Percentiles rank a stretch among this genome's conserved stretches.
These are phyloP conservation scores for Dromas ardeola DNA, from an alignment of 2,113 vertebrate species.

Conservation along the genomic window DNA sequence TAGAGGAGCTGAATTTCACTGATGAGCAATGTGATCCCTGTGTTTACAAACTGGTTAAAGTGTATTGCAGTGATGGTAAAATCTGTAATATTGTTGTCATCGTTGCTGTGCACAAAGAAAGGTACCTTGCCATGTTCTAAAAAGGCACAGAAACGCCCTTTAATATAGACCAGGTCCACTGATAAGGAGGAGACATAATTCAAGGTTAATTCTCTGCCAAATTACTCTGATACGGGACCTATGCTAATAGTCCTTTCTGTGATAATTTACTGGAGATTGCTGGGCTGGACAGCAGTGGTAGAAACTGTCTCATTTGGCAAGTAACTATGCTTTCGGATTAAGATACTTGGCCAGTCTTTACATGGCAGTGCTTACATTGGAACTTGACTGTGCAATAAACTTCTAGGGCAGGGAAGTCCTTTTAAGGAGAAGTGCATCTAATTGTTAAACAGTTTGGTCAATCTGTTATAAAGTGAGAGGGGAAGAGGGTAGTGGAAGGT, in stretches of 20 bases:
- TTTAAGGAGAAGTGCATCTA: not conserved
- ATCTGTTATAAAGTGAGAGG: not conserved
- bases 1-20: not conserved
- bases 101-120: not conserved
- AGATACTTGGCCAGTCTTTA: not conserved
- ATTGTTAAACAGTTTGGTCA: not conserved
- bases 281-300: not conserved
- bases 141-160: not conserved
- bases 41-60: not conserved
- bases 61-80: not conserved
- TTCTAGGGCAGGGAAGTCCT: not conserved
- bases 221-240: not conserved
- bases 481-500: not conserved
- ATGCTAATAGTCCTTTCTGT: not conserved
- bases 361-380: not conserved
- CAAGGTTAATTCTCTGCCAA: not conserved
- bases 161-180: not conserved
- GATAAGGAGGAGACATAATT: not conserved
- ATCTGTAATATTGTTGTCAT: not conserved
- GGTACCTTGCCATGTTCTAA: not conserved
- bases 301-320: not conserved
- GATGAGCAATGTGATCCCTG: not conserved
- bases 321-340: not conserved
- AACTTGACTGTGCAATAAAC: not conserved
- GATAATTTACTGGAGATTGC: not conserved